A percentile compares a stretch with the other conserved stretches of the same genome.
These are phyloP conservation scores for Bryconaethiops microstoma DNA, from an alignment of 2,797 vertebrate genomes.

Conservation along the genomic window DNA sequence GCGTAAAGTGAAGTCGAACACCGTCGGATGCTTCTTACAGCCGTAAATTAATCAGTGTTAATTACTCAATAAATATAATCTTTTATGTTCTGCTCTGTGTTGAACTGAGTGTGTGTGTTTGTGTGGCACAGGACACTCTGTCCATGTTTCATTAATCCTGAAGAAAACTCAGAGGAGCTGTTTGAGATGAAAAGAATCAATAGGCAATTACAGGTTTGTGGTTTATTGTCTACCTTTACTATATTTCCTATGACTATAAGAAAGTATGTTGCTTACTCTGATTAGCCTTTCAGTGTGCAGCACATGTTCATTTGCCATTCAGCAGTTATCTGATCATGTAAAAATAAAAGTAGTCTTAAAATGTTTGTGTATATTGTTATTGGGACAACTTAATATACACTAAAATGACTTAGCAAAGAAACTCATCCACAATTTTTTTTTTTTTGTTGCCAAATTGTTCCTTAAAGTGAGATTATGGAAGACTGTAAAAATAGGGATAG, in stretches of 20 bases:
- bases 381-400: too few species aligned
- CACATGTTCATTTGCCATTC: too few species aligned
- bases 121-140: constrained; percentile 77
- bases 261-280: background rate
- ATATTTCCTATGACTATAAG: too few species aligned
- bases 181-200: constrained; percentile 84
- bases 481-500: too few species aligned
- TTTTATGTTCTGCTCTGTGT: background rate
- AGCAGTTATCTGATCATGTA: too few species aligned
- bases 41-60: constrained; percentile 71
- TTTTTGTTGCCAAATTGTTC: too few species aligned
- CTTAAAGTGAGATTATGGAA: too few species aligned
- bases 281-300: background rate
- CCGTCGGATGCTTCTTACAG: constrained; percentile 73
- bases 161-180: constrained; percentile 79
- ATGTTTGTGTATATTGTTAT: too few species aligned
- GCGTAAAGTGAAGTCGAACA: constrained; percentile 74
- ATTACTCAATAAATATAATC: background rate
- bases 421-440: too few species aligned
- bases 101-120: constrained; percentile 1
- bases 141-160: constrained; percentile 78
- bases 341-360: too few species aligned
- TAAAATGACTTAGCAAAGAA: too few species aligned
- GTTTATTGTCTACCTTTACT: background rate
- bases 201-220: constrained; percentile 85